These are phyloP conservation scores for Toxotes chatareus DNA, from an alignment of 2,113 vertebrate species.

Conservation along the genomic window DNA sequence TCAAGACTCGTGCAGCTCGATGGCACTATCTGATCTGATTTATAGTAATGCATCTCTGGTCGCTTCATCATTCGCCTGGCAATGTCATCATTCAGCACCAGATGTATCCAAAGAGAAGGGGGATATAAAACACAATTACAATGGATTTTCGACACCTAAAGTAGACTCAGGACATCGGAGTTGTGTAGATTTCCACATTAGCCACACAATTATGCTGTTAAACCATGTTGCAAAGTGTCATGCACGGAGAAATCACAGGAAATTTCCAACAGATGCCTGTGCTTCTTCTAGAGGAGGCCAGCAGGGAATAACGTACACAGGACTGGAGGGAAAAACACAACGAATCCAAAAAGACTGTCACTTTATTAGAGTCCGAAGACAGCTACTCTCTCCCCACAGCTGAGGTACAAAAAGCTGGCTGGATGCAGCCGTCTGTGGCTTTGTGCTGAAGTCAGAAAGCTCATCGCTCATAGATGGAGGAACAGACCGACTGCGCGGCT, in stretches of 20 bases:
- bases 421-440: slow-evolving; percentile 29
- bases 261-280: slow-evolving; percentile 8
- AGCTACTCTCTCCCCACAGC: slow-evolving; percentile 7
- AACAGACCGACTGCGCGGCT: slow-evolving; percentile 10
- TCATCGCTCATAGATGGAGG: slow-evolving; percentile 39
- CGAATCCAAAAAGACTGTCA: slow-evolving; percentile 25
- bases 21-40: slow-evolving; percentile 57
- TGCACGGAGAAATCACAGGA: not conserved
- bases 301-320: not conserved
- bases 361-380: slow-evolving; percentile 36
- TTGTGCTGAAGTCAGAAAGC: slow-evolving; percentile 29
- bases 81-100: slow-evolving; percentile 53
- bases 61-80: slow-evolving; percentile 49
- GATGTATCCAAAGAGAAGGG: slow-evolving; percentile 31
- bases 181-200: slow-evolving; percentile 1
- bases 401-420: slow-evolving; percentile 28
- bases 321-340: slow-evolving; percentile 22
- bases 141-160: slow-evolving; percentile 33
- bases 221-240: not conserved
- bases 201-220: not conserved
- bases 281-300: not conserved
- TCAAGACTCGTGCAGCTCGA: slow-evolving; percentile 31
- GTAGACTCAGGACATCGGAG: slow-evolving; percentile 8
- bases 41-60: slow-evolving; percentile 43
- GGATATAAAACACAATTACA: slow-evolving; percentile 64